Conservation (phyloP, 2,113 vertebrate genomes). For the Suricata suricatta region DNA sequence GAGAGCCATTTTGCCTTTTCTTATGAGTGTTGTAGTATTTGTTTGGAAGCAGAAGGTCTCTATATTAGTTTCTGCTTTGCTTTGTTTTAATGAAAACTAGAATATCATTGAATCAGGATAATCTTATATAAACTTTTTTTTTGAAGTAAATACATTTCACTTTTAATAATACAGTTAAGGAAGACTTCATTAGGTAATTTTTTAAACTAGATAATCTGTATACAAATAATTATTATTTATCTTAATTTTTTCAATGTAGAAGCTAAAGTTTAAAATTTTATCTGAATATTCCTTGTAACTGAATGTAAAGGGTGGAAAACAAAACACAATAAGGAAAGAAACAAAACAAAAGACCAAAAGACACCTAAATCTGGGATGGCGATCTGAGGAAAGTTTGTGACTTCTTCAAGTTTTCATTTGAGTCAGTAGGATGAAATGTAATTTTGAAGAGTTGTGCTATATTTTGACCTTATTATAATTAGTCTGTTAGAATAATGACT, state of each 20-base stretch:
- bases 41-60: background rate
- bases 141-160: background rate
- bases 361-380: background rate
- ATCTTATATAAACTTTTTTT: background rate
- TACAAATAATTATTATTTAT: background rate
- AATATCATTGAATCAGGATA: background rate
- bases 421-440: background rate
- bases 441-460: constrained; percentile 4
- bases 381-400: background rate
- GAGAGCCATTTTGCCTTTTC: background rate
- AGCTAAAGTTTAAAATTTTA: background rate
- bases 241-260: background rate
- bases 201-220: background rate
- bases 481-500: background rate
- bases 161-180: background rate
- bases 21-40: background rate
- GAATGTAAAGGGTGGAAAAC: background rate
- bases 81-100: background rate
- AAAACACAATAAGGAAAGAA: constrained; percentile 8
- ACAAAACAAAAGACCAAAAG: background rate
- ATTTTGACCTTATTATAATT: constrained; percentile 36
- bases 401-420: background rate
- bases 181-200: background rate
- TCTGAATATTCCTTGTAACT: background rate
- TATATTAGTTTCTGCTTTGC: background rate